Evolutionary conservation across 2,797 vertebrate genomes (phyloP).

Genomic region (Decapterus maruadsi): DNA sequence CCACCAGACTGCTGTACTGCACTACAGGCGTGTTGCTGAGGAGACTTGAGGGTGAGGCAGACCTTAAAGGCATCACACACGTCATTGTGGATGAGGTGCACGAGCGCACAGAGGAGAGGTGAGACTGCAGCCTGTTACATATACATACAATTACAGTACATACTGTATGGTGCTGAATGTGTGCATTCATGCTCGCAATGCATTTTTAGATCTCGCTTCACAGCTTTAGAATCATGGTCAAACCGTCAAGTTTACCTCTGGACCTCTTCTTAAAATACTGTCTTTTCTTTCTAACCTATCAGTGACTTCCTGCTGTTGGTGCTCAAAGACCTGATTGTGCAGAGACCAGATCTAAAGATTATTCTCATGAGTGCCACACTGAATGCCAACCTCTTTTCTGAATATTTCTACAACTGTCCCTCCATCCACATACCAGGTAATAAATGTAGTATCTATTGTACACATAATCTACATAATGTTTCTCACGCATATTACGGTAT

Average conservation of each 20-base stretch:
- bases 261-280: no score
- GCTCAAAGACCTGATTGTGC: constrained; percentile 92
- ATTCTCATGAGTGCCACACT: constrained; percentile 98
- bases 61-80: constrained; percentile 91
- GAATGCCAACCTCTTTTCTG: constrained; percentile 95
- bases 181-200: background rate
- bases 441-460: background rate
- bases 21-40: constrained; percentile 95
- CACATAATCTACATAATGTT: background rate
- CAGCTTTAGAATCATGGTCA: background rate
- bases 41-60: constrained; percentile 91
- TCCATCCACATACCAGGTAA: constrained; percentile 94
- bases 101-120: constrained; percentile 98
- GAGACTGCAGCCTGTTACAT: no score
- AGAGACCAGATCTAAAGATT: constrained; percentile 92
- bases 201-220: background rate
- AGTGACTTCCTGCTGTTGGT: constrained; percentile 98
- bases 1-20: constrained; percentile 96
- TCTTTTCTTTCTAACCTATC: background rate
- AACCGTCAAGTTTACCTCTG: no score
- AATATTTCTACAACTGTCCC: constrained; percentile 93
- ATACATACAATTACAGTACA: no score
- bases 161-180: background rate
- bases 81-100: constrained; percentile 98
- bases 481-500: background rate